Conservation (phyloP, 1,140 invertebrate species). For the Platorchestia sp. region DNA sequence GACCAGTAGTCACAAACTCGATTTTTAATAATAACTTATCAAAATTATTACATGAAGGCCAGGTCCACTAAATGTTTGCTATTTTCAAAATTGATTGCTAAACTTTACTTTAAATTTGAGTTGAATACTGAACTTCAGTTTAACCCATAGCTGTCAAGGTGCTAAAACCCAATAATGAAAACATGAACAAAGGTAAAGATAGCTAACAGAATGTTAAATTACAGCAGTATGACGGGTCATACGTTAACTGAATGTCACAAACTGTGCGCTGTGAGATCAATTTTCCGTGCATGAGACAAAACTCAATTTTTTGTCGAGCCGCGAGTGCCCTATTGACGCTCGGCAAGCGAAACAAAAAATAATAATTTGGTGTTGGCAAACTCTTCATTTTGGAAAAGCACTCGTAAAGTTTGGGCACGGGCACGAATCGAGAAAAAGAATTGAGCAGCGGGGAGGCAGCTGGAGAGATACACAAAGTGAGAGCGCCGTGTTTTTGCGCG, state of each 20-base stretch:
- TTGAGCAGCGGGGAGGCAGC: background rate
- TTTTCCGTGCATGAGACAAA: background rate
- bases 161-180: no score
- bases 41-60: no score
- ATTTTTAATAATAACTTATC: no score
- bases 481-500: background rate
- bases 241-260: background rate
- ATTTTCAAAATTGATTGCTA: no score
- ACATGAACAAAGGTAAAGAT: no score
- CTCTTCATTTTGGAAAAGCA: slow-evolving; percentile 16
- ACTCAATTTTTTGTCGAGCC: background rate
- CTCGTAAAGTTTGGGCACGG: slow-evolving; percentile 2
- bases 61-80: no score
- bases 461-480: background rate
- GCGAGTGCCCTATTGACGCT: background rate
- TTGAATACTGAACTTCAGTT: no score
- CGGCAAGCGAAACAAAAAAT: background rate
- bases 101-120: no score
- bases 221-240: no score
- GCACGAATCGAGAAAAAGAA: background rate
- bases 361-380: background rate
- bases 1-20: no score
- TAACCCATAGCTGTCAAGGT: no score
- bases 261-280: background rate
- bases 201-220: background rate